Conservation (phyloP, 2,888 invertebrate species). For the Romanomermis culicivorax region DNA sequence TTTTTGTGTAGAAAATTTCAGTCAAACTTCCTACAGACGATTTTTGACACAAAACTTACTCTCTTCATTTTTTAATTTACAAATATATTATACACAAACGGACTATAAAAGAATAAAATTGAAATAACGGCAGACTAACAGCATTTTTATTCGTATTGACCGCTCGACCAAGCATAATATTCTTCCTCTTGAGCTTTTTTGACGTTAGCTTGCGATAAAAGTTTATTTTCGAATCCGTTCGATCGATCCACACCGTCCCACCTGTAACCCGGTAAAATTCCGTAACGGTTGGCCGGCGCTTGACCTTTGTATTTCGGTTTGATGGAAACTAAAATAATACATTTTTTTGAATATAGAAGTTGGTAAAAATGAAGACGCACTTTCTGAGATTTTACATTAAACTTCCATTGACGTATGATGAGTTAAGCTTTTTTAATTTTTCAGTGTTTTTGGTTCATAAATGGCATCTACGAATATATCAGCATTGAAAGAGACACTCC, state of each 20-base stretch:
- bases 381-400: no score
- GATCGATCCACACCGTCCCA: slow-evolving; percentile 98
- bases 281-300: slow-evolving; percentile 61
- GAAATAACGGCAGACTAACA: neutral
- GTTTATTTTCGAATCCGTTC: slow-evolving; percentile 77
- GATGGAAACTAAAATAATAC: slow-evolving; percentile 10
- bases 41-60: no score
- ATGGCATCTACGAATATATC: no score
- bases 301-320: slow-evolving; percentile 47
- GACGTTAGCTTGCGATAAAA: slow-evolving; percentile 54
- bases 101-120: neutral
- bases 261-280: slow-evolving; percentile 70
- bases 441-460: neutral
- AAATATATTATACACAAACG: no score
- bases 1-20: no score
- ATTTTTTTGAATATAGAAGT: slow-evolving; percentile 1
- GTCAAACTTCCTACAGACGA: no score
- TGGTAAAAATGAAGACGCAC: neutral
- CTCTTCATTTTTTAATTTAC: no score
- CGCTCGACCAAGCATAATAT: slow-evolving; percentile 56
- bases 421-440: no score
- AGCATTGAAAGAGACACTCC: no score
- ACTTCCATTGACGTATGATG: neutral
- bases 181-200: slow-evolving; percentile 56
- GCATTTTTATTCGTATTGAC: slow-evolving; percentile 8